Base-by-base conservation (phyloP, 2,797 vertebrate genomes). In the Buphagus erythrorhynchus region DNA sequence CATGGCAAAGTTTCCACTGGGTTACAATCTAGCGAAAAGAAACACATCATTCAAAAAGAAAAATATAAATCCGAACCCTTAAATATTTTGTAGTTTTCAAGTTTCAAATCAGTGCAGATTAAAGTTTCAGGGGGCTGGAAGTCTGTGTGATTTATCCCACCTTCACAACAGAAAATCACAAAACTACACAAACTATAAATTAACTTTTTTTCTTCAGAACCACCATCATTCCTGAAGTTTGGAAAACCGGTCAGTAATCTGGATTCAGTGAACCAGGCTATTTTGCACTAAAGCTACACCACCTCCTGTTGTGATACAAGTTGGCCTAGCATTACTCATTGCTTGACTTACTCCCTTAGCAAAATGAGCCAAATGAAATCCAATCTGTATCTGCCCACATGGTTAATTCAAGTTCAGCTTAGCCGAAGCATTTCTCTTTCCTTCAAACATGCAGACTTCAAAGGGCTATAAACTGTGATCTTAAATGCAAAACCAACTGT, bases 361-460 rank as follows among this genome's bases (percentile, higher is more conserved):
- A 75, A 80, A 94, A 92, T 15, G 20, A 96, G 55, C 77, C 80
- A 54, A 71, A 45, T 10, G 75, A 85, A 83, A 88, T 69, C 86
- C 92, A 69, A 31, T 93, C 84, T 85, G 33, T 81, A 86, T 58
- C 92, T 95, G 87, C 85, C 92, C 62, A 82, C 77, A 72, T 11
- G 0, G 65, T 87, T 89, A 92, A 94, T 78, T 91, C 81, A 72
- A 73, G 92, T 67, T 95, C 79, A 86, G 33, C 62, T 96, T 90
- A 84, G 59, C 67, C 74, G 61, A 55, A 92, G 61, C 38, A 63
- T 43, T 88, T 71, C 68, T 74, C 85, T 86, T 71, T 58, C 90
- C 75, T 93, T 93, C 86, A 93, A 71, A 94, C 57, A 87, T 3
- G 24, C 33, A 63, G 83, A 86, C 89, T 95, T 97, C 93, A 95